phyloP scores from a whole-genome alignment of 2,888 invertebrate genomes.

The Erynnis tages region DNA sequence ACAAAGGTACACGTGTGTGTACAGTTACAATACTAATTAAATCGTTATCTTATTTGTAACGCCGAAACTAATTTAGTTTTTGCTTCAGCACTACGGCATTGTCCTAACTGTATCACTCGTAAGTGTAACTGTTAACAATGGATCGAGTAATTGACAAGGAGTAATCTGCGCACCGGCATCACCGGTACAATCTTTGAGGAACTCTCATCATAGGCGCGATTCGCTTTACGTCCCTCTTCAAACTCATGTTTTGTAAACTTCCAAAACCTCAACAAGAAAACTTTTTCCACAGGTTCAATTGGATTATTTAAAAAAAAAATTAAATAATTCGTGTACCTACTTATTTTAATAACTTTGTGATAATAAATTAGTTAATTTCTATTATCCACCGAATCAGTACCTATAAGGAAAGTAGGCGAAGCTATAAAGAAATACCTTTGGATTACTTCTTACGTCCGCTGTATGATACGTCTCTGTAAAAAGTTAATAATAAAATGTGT shows the following conservation, averaged over 20 bases:
- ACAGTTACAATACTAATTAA: constrained; percentile 52
- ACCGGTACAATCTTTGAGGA: constrained; percentile 24
- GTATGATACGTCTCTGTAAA: too few relatives aligned
- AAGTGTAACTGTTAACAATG: constrained; percentile 41
- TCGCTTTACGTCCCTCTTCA: too few relatives aligned
- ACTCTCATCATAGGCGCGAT: neutral
- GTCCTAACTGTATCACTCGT: constrained; percentile 30
- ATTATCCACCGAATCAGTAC: too few relatives aligned
- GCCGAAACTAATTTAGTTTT: constrained; percentile 71
- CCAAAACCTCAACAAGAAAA: too few relatives aligned
- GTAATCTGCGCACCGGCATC: constrained; percentile 35
- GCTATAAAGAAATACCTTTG: too few relatives aligned
- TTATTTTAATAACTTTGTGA: too few relatives aligned
- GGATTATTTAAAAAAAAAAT: neutral
- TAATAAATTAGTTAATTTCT: too few relatives aligned
- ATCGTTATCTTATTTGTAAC: constrained; percentile 63
- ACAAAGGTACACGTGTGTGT: constrained; percentile 6
- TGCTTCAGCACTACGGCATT: constrained; percentile 37
- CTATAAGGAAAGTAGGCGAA: too few relatives aligned
- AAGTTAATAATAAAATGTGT: too few relatives aligned
- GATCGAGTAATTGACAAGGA: constrained; percentile 43
- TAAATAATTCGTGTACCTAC: too few relatives aligned
- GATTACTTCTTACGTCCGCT: too few relatives aligned
- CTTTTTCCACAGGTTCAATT: neutral
- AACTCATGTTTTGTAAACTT: too few relatives aligned